Conservation (phyloP, 2,888 invertebrate genomes). For the Drosophila melanocephala region DNA sequence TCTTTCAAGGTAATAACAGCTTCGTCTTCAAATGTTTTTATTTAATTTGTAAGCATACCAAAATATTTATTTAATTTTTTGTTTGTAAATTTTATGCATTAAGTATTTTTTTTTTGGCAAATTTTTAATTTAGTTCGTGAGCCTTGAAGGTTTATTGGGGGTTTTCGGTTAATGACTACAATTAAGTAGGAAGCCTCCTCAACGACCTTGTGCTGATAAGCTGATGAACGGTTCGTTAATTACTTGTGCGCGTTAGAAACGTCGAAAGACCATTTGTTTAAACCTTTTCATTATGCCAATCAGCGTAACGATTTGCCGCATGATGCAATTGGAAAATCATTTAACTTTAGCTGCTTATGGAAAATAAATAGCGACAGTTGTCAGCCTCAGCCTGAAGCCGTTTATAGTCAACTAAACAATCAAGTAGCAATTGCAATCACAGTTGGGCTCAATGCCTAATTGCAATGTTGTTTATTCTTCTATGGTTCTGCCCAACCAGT, state of each 20-base stretch:
- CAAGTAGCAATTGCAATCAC: slow-evolving; percentile 6
- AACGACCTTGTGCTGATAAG: slow-evolving; percentile 51
- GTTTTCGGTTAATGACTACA: slow-evolving; percentile 43
- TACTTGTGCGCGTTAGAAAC: slow-evolving; percentile 37
- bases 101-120: slow-evolving; percentile 23
- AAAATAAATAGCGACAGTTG: slow-evolving; percentile 21
- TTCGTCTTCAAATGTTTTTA: background rate
- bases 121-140: slow-evolving; percentile 48
- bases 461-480: slow-evolving; percentile 19
- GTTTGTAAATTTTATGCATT: slow-evolving; percentile 20
- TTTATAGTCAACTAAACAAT: slow-evolving; percentile 31
- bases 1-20: background rate
- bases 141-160: slow-evolving; percentile 43
- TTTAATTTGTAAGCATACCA: background rate
- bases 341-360: slow-evolving; percentile 31
- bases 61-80: background rate
- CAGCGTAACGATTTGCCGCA: slow-evolving; percentile 14
- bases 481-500: slow-evolving; percentile 22
- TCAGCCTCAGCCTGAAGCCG: slow-evolving; percentile 9
- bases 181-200: slow-evolving; percentile 47
- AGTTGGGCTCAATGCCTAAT: slow-evolving; percentile 33
- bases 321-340: slow-evolving; percentile 61
- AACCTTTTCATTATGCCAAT: slow-evolving; percentile 45
- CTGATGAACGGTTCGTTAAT: slow-evolving; percentile 50
- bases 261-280: slow-evolving; percentile 31